A percentile compares a stretch with the other conserved stretches of the same genome.
phyloP scores from a whole-genome alignment of 2,797 vertebrate genomes.

The Pantherophis alleghaniensis region DNA sequence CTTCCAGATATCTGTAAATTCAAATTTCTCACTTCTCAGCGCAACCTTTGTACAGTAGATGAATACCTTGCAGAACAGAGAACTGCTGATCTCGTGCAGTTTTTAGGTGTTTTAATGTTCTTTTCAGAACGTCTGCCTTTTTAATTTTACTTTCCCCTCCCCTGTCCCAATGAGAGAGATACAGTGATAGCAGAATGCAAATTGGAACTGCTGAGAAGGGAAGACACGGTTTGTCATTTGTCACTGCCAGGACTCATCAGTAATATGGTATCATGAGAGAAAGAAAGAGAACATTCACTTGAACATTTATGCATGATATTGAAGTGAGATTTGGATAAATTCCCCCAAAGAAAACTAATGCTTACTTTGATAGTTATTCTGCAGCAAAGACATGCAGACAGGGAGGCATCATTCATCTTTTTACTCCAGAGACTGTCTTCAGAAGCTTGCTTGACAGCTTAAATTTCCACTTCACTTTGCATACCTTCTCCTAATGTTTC shows the following conservation, averaged over 20 bases:
- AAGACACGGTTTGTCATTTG: constrained; percentile 63
- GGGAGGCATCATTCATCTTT: constrained; percentile 54
- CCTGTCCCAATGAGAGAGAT: constrained; percentile 59
- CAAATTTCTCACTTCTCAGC: constrained; percentile 18
- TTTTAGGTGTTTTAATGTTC: constrained; percentile 45
- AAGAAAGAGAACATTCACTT: constrained; percentile 58
- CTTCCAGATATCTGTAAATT: constrained; percentile 20
- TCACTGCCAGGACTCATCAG: constrained; percentile 61
- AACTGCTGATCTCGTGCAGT: constrained; percentile 29
- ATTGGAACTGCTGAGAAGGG: constrained; percentile 60
- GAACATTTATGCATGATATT: constrained; percentile 60
- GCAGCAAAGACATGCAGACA: constrained; percentile 54
- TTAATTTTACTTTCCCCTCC: constrained; percentile 63
- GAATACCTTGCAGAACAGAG: constrained; percentile 27
- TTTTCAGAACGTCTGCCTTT: constrained; percentile 48
- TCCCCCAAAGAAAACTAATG: constrained; percentile 58
- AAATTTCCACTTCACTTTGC: constrained; percentile 53
- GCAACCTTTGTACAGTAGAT: constrained; percentile 21
- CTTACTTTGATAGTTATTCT: constrained; percentile 52
- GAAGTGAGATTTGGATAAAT: constrained; percentile 60
- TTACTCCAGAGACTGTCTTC: constrained; percentile 37
- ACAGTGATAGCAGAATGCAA: constrained; percentile 53
- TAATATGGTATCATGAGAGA: constrained; percentile 60
- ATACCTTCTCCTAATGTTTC: constrained; percentile 44
- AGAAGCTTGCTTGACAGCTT: constrained; percentile 43